Percentiles rank a stretch among this genome's conserved stretches.
Evolutionary conservation across 2,888 invertebrate species (phyloP).

Genomic region (Agrochola lota): DNA sequence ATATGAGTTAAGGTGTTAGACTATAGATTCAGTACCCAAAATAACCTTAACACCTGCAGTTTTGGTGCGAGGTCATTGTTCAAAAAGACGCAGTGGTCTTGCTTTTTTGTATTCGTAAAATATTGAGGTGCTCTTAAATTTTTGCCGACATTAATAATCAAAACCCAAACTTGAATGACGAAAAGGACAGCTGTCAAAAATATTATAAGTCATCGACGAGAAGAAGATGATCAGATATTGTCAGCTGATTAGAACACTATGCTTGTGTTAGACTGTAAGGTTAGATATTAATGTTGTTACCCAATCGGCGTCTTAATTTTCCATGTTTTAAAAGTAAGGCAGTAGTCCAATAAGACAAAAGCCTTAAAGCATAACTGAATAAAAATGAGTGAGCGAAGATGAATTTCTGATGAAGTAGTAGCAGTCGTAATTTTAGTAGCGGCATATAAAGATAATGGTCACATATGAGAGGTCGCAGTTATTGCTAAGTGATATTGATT

Average conservation of each 20-base stretch:
- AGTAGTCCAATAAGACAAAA: constrained; percentile 21
- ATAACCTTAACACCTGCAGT: not conserved
- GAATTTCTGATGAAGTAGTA: constrained; percentile 67
- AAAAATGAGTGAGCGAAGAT: constrained; percentile 57
- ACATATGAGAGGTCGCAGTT: constrained; percentile 80
- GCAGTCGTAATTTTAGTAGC: constrained; percentile 74
- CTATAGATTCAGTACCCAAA: constrained; percentile 8
- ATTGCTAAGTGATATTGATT: constrained; percentile 88
- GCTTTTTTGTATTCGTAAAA: not conserved
- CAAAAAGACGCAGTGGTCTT: not conserved
- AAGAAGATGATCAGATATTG: not conserved
- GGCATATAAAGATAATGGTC: constrained; percentile 81
- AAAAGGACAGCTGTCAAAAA: not conserved
- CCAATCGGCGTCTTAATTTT: not conserved
- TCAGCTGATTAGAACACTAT: not conserved
- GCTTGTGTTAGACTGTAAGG: not conserved
- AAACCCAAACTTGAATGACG: not conserved
- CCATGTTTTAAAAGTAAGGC: constrained; percentile 6
- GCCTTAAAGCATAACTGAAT: constrained; percentile 34
- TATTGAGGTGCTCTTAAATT: not conserved
- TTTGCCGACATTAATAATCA: too few relatives aligned
- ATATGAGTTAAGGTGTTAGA: constrained; percentile 15
- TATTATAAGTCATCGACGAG: not conserved
- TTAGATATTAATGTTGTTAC: not conserved
- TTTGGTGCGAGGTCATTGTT: not conserved